Conservation (phyloP, 2,888 invertebrate species). For the Yponomeuta cagnagella region DNA sequence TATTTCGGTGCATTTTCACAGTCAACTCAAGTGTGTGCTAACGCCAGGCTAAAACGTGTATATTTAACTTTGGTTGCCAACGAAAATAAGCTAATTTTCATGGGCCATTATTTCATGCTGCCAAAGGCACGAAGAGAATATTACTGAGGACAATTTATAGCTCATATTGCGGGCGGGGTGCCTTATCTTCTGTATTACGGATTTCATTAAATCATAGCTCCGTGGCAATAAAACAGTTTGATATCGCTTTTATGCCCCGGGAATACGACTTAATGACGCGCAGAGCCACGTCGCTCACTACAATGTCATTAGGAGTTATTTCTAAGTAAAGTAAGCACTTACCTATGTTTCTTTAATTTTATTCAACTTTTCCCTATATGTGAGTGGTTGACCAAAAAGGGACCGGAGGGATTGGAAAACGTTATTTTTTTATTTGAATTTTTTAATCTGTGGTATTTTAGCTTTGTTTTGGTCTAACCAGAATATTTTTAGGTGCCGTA, state of each 20-base stretch:
- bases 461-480: no score
- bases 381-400: no score
- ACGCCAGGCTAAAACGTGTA: not conserved
- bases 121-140: slow-evolving; percentile 32
- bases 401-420: no score
- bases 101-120: slow-evolving; percentile 2
- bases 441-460: no score
- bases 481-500: no score
- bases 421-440: no score
- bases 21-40: not conserved
- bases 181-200: slow-evolving; percentile 69
- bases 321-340: not conserved
- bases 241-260: slow-evolving; percentile 59
- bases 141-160: slow-evolving; percentile 58
- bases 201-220: slow-evolving; percentile 73
- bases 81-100: slow-evolving; percentile 4
- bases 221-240: slow-evolving; percentile 72
- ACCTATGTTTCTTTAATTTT: no score
- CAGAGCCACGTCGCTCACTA: not conserved
- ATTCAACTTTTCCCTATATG: no score
- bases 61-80: not conserved
- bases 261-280: slow-evolving; percentile 64
- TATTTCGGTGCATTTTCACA: no score
- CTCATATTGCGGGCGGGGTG: slow-evolving; percentile 32
- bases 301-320: not conserved